phyloP scores from a whole-genome alignment of 2,113 vertebrate species.

The Notarius lentiginosus region DNA sequence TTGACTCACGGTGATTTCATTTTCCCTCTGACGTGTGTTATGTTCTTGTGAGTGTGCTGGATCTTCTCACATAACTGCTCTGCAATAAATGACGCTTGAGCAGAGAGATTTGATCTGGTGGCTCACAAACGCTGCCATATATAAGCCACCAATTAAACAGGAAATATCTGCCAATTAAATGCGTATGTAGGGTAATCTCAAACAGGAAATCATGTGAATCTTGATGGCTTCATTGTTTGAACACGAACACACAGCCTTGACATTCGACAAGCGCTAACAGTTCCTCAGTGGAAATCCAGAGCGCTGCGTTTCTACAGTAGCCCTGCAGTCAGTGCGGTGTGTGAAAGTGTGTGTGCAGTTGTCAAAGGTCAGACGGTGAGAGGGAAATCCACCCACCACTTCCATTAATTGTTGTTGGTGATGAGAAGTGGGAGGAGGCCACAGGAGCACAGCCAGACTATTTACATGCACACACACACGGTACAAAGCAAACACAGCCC shows the following conservation, averaged over 20 bases:
- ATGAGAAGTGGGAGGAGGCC: constrained; percentile 46
- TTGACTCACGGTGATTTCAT: background rate
- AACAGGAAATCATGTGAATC: background rate
- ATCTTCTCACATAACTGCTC: constrained; percentile 27
- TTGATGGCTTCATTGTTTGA: background rate
- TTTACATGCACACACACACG: constrained; percentile 43
- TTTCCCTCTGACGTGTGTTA: background rate
- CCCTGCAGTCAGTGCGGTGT: background rate
- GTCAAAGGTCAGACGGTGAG: constrained; percentile 48
- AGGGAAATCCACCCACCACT: constrained; percentile 60
- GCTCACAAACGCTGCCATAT: background rate
- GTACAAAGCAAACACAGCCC: background rate
- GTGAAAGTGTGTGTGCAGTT: constrained; percentile 26
- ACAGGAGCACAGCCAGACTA: constrained; percentile 17
- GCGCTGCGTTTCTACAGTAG: constrained; percentile 27
- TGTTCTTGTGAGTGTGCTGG: constrained; percentile 10
- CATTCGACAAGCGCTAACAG: background rate
- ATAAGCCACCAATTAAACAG: background rate
- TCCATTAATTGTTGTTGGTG: constrained; percentile 63
- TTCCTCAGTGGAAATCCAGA: background rate
- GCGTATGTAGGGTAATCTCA: background rate
- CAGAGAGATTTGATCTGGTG: background rate
- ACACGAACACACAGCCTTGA: background rate
- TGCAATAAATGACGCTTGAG: constrained; percentile 15
- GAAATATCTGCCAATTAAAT: background rate